These are phyloP conservation scores for Sorex araneus DNA, from an alignment of 2,113 vertebrate species.

Conservation along the genomic window DNA sequence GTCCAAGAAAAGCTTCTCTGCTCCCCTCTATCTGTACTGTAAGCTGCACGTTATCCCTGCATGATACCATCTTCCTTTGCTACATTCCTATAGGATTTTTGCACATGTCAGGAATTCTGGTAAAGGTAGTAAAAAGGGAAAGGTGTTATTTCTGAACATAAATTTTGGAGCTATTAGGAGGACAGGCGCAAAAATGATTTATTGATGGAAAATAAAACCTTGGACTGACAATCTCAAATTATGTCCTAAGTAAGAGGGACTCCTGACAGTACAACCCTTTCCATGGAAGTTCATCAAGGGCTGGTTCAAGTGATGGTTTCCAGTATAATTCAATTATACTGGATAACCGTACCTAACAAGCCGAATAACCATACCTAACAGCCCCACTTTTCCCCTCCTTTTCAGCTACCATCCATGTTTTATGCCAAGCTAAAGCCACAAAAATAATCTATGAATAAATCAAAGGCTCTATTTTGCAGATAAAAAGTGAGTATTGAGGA, in stretches of 20 bases:
- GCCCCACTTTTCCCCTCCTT: too few species aligned
- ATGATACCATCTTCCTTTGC: background rate
- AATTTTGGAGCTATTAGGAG: background rate
- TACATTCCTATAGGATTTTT: background rate
- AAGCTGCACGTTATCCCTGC: too few species aligned
- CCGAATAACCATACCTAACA: background rate
- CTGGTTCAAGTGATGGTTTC: background rate
- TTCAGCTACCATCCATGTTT: background rate
- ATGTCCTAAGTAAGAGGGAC: background rate
- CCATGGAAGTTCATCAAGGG: background rate
- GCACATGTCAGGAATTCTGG: background rate
- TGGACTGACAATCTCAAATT: background rate
- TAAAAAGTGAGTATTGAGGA: background rate
- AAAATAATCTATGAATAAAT: background rate
- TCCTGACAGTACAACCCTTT: background rate
- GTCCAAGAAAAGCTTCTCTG: background rate
- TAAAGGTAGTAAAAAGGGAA: background rate
- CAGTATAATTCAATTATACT: background rate
- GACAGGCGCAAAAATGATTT: conserved; percentile 7
- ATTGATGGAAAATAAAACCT: conserved; percentile 16
- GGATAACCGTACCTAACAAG: background rate
- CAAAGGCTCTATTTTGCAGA: background rate
- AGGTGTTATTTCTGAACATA: background rate
- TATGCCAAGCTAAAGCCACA: background rate
- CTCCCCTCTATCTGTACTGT: fast-evolving